A percentile compares a stretch with the other conserved stretches of the same genome.
Evolutionary conservation across 2,113 vertebrate genomes (phyloP).

Genomic region (Sturnira hondurensis): DNA sequence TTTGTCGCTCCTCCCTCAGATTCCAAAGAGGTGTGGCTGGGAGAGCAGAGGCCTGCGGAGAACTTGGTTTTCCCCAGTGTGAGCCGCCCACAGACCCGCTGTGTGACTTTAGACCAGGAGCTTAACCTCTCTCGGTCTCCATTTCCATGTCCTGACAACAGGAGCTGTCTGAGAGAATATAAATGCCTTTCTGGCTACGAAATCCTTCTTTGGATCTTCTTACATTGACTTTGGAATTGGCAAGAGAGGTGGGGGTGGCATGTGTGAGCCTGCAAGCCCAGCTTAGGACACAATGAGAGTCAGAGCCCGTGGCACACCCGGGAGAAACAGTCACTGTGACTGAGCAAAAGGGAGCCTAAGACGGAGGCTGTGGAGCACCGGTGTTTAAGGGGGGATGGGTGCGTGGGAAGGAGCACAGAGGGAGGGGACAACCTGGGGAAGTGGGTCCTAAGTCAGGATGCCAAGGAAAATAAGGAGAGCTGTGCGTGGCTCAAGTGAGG

Average conservation of each 20-base stretch:
- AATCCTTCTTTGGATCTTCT: not conserved
- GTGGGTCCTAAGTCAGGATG: fast-evolving
- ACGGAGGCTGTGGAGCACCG: not conserved
- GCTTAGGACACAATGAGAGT: not conserved
- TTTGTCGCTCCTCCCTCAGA: not conserved
- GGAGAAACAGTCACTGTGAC: not conserved
- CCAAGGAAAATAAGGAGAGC: not conserved
- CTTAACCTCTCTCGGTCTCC: not conserved
- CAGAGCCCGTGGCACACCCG: not conserved
- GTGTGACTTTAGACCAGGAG: not conserved
- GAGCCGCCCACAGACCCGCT: not conserved
- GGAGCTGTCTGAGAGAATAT: not conserved
- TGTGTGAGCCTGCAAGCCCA: not conserved
- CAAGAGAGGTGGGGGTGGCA: not conserved
- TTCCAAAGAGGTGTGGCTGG: not conserved
- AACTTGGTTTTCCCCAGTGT: not conserved
- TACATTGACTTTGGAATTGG: not conserved
- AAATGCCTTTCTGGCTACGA: not conserved
- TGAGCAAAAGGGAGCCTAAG: not conserved
- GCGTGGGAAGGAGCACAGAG: not conserved
- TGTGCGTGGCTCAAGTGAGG: not conserved
- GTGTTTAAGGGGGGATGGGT: not conserved
- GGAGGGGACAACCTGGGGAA: not conserved
- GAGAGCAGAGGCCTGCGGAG: not conserved
- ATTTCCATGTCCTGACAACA: not conserved